These are phyloP conservation scores for Corythoichthys haematopterus DNA, from an alignment of 2,113 vertebrate genomes.

Conservation along the genomic window DNA sequence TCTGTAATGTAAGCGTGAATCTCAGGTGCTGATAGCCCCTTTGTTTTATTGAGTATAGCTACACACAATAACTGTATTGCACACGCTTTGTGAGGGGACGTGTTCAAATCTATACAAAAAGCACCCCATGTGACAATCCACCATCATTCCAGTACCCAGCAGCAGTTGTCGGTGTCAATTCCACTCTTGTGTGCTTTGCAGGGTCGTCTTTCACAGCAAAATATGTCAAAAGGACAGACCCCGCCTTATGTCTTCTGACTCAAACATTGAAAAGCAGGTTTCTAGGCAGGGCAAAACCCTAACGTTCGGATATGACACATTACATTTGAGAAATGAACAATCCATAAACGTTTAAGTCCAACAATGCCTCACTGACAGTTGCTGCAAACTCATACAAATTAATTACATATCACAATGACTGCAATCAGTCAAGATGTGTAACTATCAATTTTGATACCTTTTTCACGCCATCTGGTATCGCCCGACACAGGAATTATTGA, in stretches of 20 bases:
- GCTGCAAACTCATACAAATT: not conserved
- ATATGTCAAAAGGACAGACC: constrained; percentile 36
- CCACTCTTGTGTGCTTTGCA: constrained; percentile 24
- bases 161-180: constrained; percentile 62
- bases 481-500: not conserved
- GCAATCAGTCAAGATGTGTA: constrained; percentile 1
- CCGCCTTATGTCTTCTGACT: constrained; percentile 32
- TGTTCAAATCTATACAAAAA: not conserved
- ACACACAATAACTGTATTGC: not conserved
- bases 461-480: not conserved
- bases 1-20: not conserved
- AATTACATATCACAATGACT: not conserved
- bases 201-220: constrained; percentile 48
- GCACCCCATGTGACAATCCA: not conserved
- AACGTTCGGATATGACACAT: too few relatives aligned
- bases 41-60: not conserved
- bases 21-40: not conserved
- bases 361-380: not conserved
- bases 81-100: not conserved
- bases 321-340: too few relatives aligned
- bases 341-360: too few relatives aligned
- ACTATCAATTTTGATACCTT: not conserved
- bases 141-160: constrained; percentile 22
- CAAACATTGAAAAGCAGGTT: constrained; percentile 14
- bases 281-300: constrained; percentile 10